Evolutionary conservation across 2,797 vertebrate genomes (phyloP).

Genomic region (Rhodeus uyekii): DNA sequence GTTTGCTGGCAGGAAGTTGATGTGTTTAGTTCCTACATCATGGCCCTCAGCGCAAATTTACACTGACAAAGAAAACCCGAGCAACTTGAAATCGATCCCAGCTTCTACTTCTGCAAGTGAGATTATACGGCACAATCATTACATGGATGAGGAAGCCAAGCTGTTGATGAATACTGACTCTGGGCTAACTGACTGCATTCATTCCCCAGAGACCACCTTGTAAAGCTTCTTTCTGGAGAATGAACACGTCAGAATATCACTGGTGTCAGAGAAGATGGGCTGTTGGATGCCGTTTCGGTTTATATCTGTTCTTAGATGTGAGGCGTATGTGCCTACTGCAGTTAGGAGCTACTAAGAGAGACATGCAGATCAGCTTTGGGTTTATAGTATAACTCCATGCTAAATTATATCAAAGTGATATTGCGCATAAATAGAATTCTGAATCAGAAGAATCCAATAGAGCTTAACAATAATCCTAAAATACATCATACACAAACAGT

Average conservation of each 20-base stretch:
- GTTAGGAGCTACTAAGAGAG: conserved; percentile 1
- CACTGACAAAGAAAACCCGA: conserved; percentile 32
- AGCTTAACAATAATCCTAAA: not conserved
- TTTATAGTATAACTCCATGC: not conserved
- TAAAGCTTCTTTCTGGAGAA: conserved; percentile 5
- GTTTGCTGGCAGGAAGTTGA: not conserved
- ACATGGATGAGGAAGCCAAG: conserved; percentile 16
- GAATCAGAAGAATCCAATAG: not conserved
- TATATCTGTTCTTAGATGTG: conserved; percentile 8
- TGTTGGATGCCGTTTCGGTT: conserved; percentile 21
- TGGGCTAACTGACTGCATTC: not conserved
- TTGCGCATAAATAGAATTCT: not conserved
- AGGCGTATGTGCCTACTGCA: not conserved
- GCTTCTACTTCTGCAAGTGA: conserved; percentile 25
- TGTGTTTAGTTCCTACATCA: conserved; percentile 16
- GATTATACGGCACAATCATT: conserved; percentile 12
- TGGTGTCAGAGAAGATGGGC: conserved; percentile 8
- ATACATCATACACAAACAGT: not conserved
- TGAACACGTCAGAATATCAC: conserved; percentile 30
- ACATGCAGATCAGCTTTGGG: not conserved
- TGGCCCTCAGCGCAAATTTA: conserved; percentile 9
- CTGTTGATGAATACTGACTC: conserved; percentile 36
- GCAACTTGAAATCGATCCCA: conserved; percentile 12
- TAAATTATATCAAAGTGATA: not conserved
- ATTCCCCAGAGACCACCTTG: not conserved